A percentile compares a stretch with the other conserved stretches of the same genome.
These are phyloP conservation scores for Elymnias hypermnestra DNA, from an alignment of 1,140 invertebrate genomes.

Conservation along the genomic window DNA sequence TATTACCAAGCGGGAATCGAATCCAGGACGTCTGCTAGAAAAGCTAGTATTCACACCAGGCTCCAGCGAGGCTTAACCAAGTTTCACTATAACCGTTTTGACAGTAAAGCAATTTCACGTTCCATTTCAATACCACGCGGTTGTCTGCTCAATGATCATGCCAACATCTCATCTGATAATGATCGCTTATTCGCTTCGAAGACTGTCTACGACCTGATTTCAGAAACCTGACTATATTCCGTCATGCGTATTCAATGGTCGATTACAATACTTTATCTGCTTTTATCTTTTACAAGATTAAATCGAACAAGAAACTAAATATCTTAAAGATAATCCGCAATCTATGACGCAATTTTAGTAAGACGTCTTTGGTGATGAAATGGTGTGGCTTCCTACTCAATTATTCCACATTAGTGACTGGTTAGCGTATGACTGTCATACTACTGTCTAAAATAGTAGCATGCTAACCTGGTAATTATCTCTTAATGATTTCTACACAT, in stretches of 20 bases:
- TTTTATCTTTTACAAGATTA: background rate
- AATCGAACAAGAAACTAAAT: background rate
- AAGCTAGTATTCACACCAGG: no score
- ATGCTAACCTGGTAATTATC: no score
- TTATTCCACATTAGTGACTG: no score
- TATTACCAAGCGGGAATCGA: no score
- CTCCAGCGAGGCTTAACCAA: no score
- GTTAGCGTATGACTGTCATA: no score
- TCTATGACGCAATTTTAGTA: background rate
- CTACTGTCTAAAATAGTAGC: no score
- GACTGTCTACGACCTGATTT: conserved; percentile 16
- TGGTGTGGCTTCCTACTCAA: no score
- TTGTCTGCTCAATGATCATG: conserved; percentile 17
- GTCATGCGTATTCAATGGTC: conserved; percentile 1
- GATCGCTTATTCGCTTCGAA: conserved; percentile 15
- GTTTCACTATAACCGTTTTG: conserved; percentile 22
- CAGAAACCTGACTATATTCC: conserved; percentile 8
- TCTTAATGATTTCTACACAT: no score
- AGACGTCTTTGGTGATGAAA: no score
- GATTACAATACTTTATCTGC: background rate
- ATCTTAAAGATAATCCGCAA: background rate
- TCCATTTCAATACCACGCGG: conserved; percentile 22
- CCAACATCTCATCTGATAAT: conserved; percentile 18
- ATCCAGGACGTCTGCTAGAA: no score
- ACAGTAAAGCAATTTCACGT: conserved; percentile 23